Conservation (phyloP, 2,113 vertebrate genomes). For the Camarhynchus parvulus region DNA sequence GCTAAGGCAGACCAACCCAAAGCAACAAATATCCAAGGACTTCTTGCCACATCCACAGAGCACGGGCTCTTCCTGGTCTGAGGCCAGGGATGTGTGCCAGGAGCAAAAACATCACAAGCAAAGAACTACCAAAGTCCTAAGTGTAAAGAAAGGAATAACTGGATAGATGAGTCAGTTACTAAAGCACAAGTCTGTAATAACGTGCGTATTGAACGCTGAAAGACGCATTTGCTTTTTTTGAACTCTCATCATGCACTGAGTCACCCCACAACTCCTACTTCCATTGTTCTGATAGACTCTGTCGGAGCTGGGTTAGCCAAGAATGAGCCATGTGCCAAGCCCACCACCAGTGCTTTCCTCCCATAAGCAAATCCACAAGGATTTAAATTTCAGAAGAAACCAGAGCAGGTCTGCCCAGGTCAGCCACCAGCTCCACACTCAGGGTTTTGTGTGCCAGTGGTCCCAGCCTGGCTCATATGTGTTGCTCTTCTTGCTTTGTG, state of each 20-base stretch:
- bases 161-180: slow-evolving; percentile 13
- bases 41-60: slow-evolving; percentile 53
- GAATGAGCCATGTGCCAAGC: not conserved
- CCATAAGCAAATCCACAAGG: not conserved
- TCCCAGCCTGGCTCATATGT: not conserved
- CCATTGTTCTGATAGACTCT: not conserved
- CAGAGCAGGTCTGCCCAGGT: not conserved
- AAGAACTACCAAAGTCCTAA: slow-evolving; percentile 2
- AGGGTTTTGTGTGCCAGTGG: not conserved
- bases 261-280: slow-evolving; percentile 41
- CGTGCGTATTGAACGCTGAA: not conserved
- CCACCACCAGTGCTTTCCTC: not conserved
- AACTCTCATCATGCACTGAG: slow-evolving; percentile 41
- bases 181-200: not conserved
- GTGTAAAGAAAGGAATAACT: slow-evolving; percentile 18
- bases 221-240: slow-evolving; percentile 28
- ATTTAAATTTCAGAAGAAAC: not conserved
- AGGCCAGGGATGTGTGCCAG: slow-evolving; percentile 52
- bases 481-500: not conserved
- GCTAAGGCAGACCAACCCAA: not conserved
- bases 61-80: slow-evolving; percentile 16
- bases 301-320: not conserved
- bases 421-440: not conserved
- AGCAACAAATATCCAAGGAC: slow-evolving; percentile 14
- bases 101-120: slow-evolving; percentile 46